These are phyloP conservation scores for Euspilapteryx auroguttella DNA, from an alignment of 2,888 invertebrate species.

Conservation along the genomic window DNA sequence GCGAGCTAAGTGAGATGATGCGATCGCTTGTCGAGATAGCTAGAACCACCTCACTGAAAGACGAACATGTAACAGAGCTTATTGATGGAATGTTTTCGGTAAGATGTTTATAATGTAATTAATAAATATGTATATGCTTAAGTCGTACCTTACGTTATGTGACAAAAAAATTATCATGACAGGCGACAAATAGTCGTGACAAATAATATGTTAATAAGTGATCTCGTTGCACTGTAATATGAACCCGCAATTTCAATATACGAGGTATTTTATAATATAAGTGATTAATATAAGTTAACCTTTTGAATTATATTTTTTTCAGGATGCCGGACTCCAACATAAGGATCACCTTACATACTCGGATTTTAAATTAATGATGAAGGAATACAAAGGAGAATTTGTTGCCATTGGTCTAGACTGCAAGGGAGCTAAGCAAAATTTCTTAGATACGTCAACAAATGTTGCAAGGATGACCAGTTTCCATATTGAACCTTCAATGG, in stretches of 20 bases:
- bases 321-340: conserved; percentile 87
- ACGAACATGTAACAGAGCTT: conserved; percentile 88
- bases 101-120: conserved; percentile 14
- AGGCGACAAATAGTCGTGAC: too few species aligned
- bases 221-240: too few species aligned
- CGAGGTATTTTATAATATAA: too few species aligned
- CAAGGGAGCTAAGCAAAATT: conserved; percentile 94
- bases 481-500: conserved; percentile 81
- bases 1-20: conserved; percentile 91
- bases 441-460: conserved; percentile 91
- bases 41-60: conserved; percentile 85
- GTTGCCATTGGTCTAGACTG: conserved; percentile 93
- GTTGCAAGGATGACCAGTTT: conserved; percentile 95
- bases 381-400: conserved; percentile 93
- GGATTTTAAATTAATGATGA: conserved; percentile 95
- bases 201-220: too few species aligned
- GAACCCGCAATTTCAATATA: too few species aligned
- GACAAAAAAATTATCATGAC: too few species aligned
- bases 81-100: conserved; percentile 94
- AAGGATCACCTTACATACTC: conserved; percentile 89
- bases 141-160: too few species aligned
- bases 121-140: too few species aligned
- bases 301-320: too few species aligned
- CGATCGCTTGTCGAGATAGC: conserved; percentile 92
- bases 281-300: too few species aligned